Base-by-base conservation (phyloP, 2,113 vertebrate genomes). In the Sphyrna mokarran region DNA sequence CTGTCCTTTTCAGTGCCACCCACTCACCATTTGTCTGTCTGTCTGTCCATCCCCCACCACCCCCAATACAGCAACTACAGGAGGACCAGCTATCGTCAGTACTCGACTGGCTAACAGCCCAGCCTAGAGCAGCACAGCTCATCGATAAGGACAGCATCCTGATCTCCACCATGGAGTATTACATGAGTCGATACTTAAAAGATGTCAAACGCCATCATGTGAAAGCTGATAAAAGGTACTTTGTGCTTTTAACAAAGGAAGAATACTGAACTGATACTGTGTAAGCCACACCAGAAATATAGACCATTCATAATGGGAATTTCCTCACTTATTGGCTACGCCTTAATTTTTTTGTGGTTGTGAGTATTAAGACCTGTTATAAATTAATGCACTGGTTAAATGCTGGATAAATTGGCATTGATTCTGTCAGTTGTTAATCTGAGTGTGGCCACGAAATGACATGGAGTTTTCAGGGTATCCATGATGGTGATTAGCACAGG, bases 91-190 rank as follows among this genome's bases (percentile, higher is more conserved):
- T 99, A 29, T 98, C 98, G 33, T 99, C 99, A 0, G 97, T 99
- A 96, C 98, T 99, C 96, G 98, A 99, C 97, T 99, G 99, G 99
- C 98, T 99, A 96, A 98, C 98, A 18, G 97, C 98, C 13, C 99
- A 99, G 97, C 99, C 99, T 0, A 98, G 99, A 43, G 99, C 99
- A 0, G 99, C 99, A 1, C 99, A 99, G 97, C 97, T 99, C 96
- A 97, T 99, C 54, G 98, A 98, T 97, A 99, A 99, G 96, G 99
- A 99, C 96, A 98, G 99, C 97, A 98, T 97, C 0, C 98, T 99
- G 96, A 98, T 99, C 96, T 98, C 97, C 97, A 99, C 99, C 0
- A 97, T 99, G 94, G 99, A 99, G 96, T 98, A 99, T 96, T 98
- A 98, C 48, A 97, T 99, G 96, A 97, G 97, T 96, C 98, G 98